Conservation (phyloP, 2,797 vertebrate species). For the Micropoecilia bifurca region DNA sequence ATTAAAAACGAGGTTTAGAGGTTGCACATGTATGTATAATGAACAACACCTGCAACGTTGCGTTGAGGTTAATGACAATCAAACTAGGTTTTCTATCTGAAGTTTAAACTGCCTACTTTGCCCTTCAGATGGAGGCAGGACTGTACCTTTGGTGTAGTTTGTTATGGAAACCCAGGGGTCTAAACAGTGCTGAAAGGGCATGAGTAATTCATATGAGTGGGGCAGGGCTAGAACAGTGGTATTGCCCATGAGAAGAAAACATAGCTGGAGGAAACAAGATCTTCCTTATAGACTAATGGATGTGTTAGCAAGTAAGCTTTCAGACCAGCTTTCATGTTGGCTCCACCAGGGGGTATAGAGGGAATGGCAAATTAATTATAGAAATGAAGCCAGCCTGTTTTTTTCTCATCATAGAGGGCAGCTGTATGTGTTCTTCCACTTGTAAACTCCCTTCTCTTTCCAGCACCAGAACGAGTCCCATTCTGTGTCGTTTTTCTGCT, state of each 20-base stretch:
- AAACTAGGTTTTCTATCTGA: conserved; percentile 45
- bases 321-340: conserved; percentile 82
- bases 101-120: conserved; percentile 64
- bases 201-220: conserved; percentile 63
- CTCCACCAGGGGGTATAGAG: conserved; percentile 80
- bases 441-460: conserved; percentile 37
- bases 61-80: conserved; percentile 63
- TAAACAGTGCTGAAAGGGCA: conserved; percentile 66
- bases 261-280: conserved; percentile 79
- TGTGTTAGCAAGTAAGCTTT: conserved; percentile 74
- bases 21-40: conserved; percentile 11
- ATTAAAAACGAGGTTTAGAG: conserved; percentile 48
- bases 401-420: conserved; percentile 77
- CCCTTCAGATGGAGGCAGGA: conserved; percentile 62
- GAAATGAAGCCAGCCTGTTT: conserved; percentile 75
- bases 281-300: conserved; percentile 80
- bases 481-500: conserved; percentile 43
- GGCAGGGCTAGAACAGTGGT: conserved; percentile 55
- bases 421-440: conserved; percentile 51
- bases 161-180: conserved; percentile 63
- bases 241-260: conserved; percentile 72
- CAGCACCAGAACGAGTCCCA: conserved; percentile 55
- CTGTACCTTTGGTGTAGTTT: conserved; percentile 62
- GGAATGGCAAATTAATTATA: conserved; percentile 83
- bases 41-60: conserved; percentile 25